phyloP scores from a whole-genome alignment of 2,888 invertebrate genomes.

The Ferdinandea cuprea region DNA sequence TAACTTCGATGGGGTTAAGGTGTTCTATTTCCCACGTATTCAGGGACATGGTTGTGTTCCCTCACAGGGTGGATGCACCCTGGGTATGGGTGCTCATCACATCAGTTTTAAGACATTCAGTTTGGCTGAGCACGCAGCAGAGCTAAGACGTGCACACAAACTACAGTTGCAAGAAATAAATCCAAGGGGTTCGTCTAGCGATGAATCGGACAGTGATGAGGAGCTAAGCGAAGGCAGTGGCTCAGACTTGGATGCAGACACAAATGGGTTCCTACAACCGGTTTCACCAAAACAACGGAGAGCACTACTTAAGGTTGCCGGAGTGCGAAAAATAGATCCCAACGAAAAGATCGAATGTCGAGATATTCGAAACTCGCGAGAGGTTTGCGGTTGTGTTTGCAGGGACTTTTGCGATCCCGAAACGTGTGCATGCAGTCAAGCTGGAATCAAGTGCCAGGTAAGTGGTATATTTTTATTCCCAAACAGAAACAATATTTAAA shows the following conservation, averaged over 20 bases:
- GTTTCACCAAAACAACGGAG: slow-evolving; percentile 95
- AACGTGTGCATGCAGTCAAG: slow-evolving; percentile 96
- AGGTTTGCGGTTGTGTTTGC: slow-evolving; percentile 96
- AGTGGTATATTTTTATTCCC: slow-evolving; percentile 62
- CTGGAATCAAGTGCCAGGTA: slow-evolving; percentile 97
- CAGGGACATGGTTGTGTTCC: slow-evolving; percentile 97
- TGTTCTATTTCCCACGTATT: slow-evolving; percentile 96
- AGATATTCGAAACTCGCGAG: slow-evolving; percentile 94
- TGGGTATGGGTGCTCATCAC: slow-evolving; percentile 94
- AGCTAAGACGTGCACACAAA: slow-evolving; percentile 93
- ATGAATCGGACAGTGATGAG: slow-evolving; percentile 93
- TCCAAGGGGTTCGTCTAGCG: slow-evolving; percentile 86
- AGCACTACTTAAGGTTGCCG: slow-evolving; percentile 94
- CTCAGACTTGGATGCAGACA: slow-evolving; percentile 93
- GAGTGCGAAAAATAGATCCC: slow-evolving; percentile 96
- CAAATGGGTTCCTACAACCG: slow-evolving; percentile 95
- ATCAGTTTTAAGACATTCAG: slow-evolving; percentile 90
- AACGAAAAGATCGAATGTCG: slow-evolving; percentile 97
- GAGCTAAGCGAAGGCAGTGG: slow-evolving; percentile 91
- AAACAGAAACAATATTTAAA: not conserved
- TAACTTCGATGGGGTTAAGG: slow-evolving; percentile 95
- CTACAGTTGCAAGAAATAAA: slow-evolving; percentile 87
- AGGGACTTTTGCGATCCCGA: slow-evolving; percentile 97
- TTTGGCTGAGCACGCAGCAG: slow-evolving; percentile 93
- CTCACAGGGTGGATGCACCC: slow-evolving; percentile 94